phyloP scores from a whole-genome alignment of 2,113 vertebrate species.

The Amazona guildingii region DNA sequence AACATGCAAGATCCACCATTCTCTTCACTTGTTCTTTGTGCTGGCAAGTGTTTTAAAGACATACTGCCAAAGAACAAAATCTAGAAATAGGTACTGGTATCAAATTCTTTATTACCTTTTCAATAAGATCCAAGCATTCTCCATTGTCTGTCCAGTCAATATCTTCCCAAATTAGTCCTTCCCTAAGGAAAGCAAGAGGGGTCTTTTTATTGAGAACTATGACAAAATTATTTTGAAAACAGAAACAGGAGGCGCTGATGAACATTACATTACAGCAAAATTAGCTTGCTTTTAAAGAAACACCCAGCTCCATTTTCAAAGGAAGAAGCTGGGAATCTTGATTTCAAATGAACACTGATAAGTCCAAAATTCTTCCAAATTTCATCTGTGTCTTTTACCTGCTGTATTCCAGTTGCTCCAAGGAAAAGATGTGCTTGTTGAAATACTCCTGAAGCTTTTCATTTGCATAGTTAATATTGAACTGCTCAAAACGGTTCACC shows the following conservation, averaged over 20 bases:
- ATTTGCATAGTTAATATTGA: conserved; percentile 99
- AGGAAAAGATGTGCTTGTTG: conserved; percentile 98
- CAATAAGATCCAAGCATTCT: conserved; percentile 96
- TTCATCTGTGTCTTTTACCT: conserved; percentile 74
- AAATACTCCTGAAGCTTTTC: conserved; percentile 99
- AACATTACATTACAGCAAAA: not conserved
- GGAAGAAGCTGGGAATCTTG: not conserved
- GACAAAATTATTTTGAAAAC: not conserved
- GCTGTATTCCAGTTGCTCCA: conserved; percentile 97
- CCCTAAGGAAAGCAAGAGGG: conserved; percentile 72
- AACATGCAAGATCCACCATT: not conserved
- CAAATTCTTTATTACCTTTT: conserved; percentile 83
- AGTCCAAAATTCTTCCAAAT: not conserved
- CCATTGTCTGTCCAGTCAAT: conserved; percentile 98
- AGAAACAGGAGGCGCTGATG: not conserved
- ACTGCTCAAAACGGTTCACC: conserved; percentile 98
- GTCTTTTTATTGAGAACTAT: not conserved
- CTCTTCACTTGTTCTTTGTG: not conserved
- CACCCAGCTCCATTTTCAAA: not conserved
- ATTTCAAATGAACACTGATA: not conserved
- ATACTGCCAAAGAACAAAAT: not conserved
- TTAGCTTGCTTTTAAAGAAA: not conserved
- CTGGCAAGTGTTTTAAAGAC: not conserved
- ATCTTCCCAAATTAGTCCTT: conserved; percentile 92
- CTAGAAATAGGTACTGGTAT: not conserved